A percentile compares a stretch with the other conserved stretches of the same genome.
Evolutionary conservation across 2,113 vertebrate species (phyloP).

Genomic region (human (Homo sapiens)): GRCh38 chr1:120856001-120856500

Average conservation of each 20-base stretch:
- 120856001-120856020: constrained; percentile 34
- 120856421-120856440: not conserved
- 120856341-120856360: not conserved
- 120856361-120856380: not conserved
- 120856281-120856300: not conserved
- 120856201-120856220: not conserved
- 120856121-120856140: not conserved
- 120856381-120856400: not conserved
- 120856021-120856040: constrained; percentile 41
- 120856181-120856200: not conserved
- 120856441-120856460: not conserved
- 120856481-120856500: not conserved
- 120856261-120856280: not conserved
- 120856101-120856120: not conserved
- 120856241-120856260: not conserved
- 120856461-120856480: not conserved
- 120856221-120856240: not conserved
- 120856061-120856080: not conserved
- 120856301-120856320: not conserved
- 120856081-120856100: not conserved
- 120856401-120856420: not conserved
- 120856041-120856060: not conserved
- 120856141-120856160: not conserved
- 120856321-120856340: constrained; percentile 36
- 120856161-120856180: not conserved